phyloP scores from a whole-genome alignment of 2,888 invertebrate genomes.

The Sesia apiformis region DNA sequence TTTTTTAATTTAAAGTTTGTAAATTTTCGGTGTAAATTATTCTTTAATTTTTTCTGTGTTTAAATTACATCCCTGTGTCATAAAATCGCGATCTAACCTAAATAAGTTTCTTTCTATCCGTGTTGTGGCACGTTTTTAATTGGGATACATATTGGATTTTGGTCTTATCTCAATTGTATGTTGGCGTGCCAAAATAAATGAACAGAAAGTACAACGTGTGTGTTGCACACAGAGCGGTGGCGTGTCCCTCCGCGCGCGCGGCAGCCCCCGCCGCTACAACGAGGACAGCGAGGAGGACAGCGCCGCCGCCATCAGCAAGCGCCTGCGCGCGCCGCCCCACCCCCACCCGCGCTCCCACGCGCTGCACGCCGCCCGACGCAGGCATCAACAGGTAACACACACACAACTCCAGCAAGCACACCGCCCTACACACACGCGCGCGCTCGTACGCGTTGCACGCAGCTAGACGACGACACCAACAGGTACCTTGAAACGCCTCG shows the following conservation, averaged over 20 bases:
- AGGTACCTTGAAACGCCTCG: not conserved
- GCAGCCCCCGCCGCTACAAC: conserved; percentile 72
- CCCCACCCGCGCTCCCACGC: conserved; percentile 12
- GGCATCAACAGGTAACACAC: conserved; percentile 11
- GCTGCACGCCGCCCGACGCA: conserved; percentile 10
- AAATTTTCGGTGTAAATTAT: too few species aligned
- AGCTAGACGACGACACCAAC: not conserved
- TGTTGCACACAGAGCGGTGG: conserved; percentile 13
- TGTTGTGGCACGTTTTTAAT: too few species aligned
- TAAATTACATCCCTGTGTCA: too few species aligned
- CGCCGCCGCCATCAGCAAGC: conserved; percentile 60
- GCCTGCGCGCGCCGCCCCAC: conserved; percentile 33
- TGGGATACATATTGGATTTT: too few species aligned
- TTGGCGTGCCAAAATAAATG: too few species aligned
- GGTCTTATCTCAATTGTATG: too few species aligned
- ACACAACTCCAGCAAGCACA: not conserved
- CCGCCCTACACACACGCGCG: not conserved
- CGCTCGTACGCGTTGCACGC: not conserved
- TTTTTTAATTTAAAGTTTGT: too few species aligned
- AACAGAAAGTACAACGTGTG: not conserved
- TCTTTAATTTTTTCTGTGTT: too few species aligned
- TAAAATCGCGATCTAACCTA: too few species aligned
- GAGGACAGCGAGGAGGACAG: conserved; percentile 75
- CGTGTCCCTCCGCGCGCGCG: conserved; percentile 42
- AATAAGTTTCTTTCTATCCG: too few species aligned